These are phyloP conservation scores for Rhamnusium bicolor DNA, from an alignment of 2,888 invertebrate species.

Conservation along the genomic window DNA sequence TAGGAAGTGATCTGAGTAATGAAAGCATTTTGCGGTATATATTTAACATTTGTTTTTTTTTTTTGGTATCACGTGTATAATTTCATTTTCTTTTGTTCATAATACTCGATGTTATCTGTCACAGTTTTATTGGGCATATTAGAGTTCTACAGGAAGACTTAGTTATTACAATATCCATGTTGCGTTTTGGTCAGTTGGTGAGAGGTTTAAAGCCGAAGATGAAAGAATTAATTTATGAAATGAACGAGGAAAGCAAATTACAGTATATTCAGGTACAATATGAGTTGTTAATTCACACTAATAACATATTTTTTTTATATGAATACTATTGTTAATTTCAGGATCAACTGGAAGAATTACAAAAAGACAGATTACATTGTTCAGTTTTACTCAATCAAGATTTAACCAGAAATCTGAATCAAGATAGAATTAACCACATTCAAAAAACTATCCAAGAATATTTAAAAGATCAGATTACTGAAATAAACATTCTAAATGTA, in stretches of 20 bases:
- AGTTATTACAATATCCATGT: constrained; percentile 66
- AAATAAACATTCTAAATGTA: constrained; percentile 66
- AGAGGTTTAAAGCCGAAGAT: constrained; percentile 58
- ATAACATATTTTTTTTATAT: not conserved
- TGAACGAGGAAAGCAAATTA: constrained; percentile 58
- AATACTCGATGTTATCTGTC: constrained; percentile 20
- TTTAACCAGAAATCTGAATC: constrained; percentile 63
- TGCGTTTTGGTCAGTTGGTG: constrained; percentile 67
- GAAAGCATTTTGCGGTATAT: constrained; percentile 66
- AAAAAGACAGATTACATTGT: constrained; percentile 64
- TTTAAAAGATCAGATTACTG: constrained; percentile 64
- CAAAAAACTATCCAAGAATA: constrained; percentile 65
- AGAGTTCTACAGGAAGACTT: constrained; percentile 64
- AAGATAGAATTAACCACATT: constrained; percentile 65
- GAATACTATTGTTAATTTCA: constrained; percentile 44
- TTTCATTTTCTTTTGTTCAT: not conserved
- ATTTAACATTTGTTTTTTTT: constrained; percentile 1
- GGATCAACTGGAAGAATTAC: constrained; percentile 61
- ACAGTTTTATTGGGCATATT: constrained; percentile 70
- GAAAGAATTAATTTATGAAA: constrained; percentile 47
- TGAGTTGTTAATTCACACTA: not conserved
- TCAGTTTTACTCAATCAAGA: constrained; percentile 66
- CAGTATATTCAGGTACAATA: constrained; percentile 55
- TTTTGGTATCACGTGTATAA: not conserved
- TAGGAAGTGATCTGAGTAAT: constrained; percentile 64